These are phyloP conservation scores for Choloepus didactylus DNA, from an alignment of 2,797 vertebrate genomes.

Conservation along the genomic window DNA sequence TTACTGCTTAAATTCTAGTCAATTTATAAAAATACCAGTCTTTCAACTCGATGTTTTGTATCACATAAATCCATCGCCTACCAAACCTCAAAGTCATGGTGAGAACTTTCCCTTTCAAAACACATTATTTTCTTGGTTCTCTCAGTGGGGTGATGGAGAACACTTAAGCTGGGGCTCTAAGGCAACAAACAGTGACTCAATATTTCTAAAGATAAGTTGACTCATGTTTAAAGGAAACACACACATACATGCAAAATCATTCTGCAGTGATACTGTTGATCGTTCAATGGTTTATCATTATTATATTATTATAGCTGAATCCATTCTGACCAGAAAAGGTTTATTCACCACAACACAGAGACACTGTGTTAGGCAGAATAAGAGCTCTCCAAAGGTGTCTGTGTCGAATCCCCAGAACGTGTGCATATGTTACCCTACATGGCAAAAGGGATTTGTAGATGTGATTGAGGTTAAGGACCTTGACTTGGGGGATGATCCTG, in stretches of 20 bases:
- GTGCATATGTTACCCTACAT: neutral
- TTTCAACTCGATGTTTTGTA: neutral
- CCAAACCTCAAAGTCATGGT: neutral
- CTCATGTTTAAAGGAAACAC: neutral
- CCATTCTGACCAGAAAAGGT: neutral
- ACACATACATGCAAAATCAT: neutral
- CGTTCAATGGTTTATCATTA: constrained; percentile 8
- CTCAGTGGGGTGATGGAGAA: neutral
- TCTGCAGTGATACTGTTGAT: neutral
- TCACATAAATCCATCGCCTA: neutral
- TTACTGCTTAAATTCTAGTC: neutral
- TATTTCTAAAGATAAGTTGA: neutral
- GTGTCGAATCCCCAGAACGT: neutral
- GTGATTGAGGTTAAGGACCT: neutral
- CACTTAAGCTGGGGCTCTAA: neutral
- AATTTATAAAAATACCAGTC: neutral
- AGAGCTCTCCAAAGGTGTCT: neutral
- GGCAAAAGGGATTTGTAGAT: neutral
- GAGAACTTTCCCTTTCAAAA: neutral
- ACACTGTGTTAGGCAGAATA: neutral
- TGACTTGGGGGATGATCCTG: neutral
- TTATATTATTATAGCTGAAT: constrained; percentile 6
- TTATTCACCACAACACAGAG: constrained; percentile 16
- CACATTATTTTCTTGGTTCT: neutral
- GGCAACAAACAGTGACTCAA: neutral